These are phyloP conservation scores for Crepidodera aurea DNA, from an alignment of 2,888 invertebrate species.

Conservation along the genomic window DNA sequence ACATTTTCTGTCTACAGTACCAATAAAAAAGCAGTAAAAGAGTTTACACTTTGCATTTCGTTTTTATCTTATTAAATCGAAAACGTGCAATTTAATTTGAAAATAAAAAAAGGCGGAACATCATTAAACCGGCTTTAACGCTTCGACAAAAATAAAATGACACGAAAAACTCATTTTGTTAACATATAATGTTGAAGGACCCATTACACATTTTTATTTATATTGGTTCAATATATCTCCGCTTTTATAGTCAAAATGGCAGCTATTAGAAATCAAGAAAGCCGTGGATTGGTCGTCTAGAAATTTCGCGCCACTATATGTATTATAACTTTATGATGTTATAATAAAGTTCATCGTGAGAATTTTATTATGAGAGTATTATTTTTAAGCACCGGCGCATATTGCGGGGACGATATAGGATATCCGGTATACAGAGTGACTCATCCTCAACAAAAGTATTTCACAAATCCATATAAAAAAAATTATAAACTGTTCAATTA, in stretches of 20 bases:
- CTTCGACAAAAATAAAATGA: conserved; percentile 11
- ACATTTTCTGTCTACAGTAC: too few relatives aligned
- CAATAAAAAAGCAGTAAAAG: not conserved
- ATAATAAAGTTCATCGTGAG: conserved; percentile 47
- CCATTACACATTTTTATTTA: conserved; percentile 34
- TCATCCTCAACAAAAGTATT: too few relatives aligned
- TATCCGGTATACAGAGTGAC: conserved; percentile 6
- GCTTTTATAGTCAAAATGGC: conserved; percentile 31
- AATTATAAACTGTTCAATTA: too few relatives aligned
- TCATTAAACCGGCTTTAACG: not conserved
- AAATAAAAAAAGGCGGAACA: not conserved
- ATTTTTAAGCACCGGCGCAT: conserved; percentile 20
- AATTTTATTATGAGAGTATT: conserved; percentile 23
- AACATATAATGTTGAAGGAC: conserved; percentile 26
- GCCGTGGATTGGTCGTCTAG: conserved; percentile 44
- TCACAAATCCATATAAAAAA: too few relatives aligned
- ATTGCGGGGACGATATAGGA: not conserved
- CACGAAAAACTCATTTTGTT: conserved; percentile 27
- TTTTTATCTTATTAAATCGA: conserved; percentile 4
- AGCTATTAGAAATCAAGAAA: conserved; percentile 43
- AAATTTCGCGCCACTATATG: conserved; percentile 43
- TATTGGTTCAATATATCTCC: conserved; percentile 33
- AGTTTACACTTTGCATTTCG: not conserved
- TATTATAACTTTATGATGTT: conserved; percentile 47
- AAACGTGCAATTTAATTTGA: conserved; percentile 3